A percentile compares a stretch with the other conserved stretches of the same genome.
Evolutionary conservation across 2,888 invertebrate genomes (phyloP).

Genomic region (Latheticus oryzae): DNA sequence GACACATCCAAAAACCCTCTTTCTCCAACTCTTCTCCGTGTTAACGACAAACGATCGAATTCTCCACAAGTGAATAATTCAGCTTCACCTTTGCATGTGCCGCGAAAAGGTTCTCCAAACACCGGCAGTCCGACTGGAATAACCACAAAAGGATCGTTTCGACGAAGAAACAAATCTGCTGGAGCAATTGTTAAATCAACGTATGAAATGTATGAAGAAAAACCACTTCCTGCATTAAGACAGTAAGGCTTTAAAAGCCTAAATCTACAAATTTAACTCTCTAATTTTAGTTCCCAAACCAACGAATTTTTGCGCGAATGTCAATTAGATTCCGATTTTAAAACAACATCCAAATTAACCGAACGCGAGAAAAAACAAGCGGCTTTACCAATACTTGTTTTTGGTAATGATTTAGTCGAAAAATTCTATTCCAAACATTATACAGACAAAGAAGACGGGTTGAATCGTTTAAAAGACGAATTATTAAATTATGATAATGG

Average conservation of each 20-base stretch:
- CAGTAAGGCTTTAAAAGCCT: conserved; percentile 78
- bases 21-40: conserved; percentile 61
- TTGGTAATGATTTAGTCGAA: conserved; percentile 90
- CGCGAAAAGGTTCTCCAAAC: conserved; percentile 60
- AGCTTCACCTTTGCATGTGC: conserved; percentile 67
- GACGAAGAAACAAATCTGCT: conserved; percentile 75
- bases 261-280: conserved; percentile 7
- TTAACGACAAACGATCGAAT: conserved; percentile 63
- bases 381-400: conserved; percentile 89
- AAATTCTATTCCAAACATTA: conserved; percentile 92
- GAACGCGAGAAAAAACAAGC: conserved; percentile 89
- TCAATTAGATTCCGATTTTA: conserved; percentile 71
- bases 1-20: conserved; percentile 58
- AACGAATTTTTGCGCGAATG: conserved; percentile 83
- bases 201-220: conserved; percentile 89
- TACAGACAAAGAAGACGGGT: conserved; percentile 88
- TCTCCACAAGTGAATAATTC: conserved; percentile 66
- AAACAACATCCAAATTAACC: conserved; percentile 72
- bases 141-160: conserved; percentile 68
- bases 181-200: conserved; percentile 72
- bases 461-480: conserved; percentile 75
- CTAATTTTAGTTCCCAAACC: conserved; percentile 77
- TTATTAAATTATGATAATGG: conserved; percentile 66
- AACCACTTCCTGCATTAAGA: conserved; percentile 84
- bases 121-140: conserved; percentile 68